Conservation (phyloP, 1,140 invertebrate genomes). For the Sycophila sp. region DNA sequence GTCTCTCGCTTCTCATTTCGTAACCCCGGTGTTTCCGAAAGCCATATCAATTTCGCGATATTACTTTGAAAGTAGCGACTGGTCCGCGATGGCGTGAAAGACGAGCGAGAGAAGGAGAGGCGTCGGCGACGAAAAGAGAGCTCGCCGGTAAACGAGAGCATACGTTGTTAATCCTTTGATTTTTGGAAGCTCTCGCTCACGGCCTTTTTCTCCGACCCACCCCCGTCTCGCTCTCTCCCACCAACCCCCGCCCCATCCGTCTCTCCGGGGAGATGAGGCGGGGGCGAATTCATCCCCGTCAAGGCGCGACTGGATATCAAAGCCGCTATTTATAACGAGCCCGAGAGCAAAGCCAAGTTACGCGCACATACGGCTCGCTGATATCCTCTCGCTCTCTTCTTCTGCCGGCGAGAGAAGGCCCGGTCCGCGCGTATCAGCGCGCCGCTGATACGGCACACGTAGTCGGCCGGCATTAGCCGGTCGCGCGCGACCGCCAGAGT, state of each 20-base stretch:
- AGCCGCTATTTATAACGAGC: constrained; percentile 64
- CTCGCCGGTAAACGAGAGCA: constrained; percentile 34
- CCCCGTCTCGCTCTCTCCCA: background rate
- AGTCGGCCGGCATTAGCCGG: constrained; percentile 35
- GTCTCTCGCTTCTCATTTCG: constrained; percentile 19
- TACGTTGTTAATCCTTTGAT: constrained; percentile 61
- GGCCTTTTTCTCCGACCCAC: background rate
- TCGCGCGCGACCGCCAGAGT: constrained; percentile 40
- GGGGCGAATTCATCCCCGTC: constrained; percentile 45
- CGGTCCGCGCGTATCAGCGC: constrained; percentile 24
- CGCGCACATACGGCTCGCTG: constrained; percentile 13
- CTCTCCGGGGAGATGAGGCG: constrained; percentile 3
- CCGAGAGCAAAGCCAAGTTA: constrained; percentile 4
- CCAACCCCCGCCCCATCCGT: background rate
- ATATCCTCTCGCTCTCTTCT: constrained; percentile 1
- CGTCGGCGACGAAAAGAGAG: constrained; percentile 1
- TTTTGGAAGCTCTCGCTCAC: constrained; percentile 50
- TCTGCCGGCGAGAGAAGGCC: too few relatives aligned
- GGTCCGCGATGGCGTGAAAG: constrained; percentile 31
- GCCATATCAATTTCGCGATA: constrained; percentile 40
- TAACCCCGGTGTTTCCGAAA: constrained; percentile 8
- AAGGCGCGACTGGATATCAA: constrained; percentile 60
- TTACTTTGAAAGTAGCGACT: constrained; percentile 43
- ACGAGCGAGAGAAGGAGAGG: background rate
- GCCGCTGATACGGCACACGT: constrained; percentile 45